phyloP scores from a whole-genome alignment of 2,113 vertebrate species.

The Vimba vimba region DNA sequence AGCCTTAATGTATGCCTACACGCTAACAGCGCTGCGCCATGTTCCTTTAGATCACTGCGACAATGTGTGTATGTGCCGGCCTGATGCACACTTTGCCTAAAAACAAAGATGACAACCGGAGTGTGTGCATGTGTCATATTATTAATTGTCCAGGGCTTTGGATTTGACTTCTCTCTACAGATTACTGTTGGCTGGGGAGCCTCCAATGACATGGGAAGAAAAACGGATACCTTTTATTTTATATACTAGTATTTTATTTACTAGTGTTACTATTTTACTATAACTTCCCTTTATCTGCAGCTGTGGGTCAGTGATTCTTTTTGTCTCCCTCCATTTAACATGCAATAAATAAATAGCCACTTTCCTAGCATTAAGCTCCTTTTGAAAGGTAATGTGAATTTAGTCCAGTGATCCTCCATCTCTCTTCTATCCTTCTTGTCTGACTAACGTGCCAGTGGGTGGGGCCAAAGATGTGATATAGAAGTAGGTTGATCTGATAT shows the following conservation, averaged over 20 bases:
- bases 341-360: not conserved
- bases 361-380: too few relatives aligned
- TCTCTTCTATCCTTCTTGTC: too few relatives aligned
- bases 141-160: not conserved
- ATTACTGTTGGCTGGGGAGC: not conserved
- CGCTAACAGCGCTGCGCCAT: not conserved
- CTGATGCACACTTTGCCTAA: not conserved
- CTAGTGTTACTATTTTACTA: too few relatives aligned
- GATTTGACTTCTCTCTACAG: not conserved
- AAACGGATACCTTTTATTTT: not conserved
- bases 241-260: too few relatives aligned
- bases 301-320: not conserved
- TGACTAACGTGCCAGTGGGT: too few relatives aligned
- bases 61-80: not conserved
- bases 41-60: not conserved
- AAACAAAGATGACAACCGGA: not conserved
- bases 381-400: too few relatives aligned
- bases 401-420: too few relatives aligned
- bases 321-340: not conserved
- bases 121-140: constrained; percentile 27
- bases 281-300: not conserved
- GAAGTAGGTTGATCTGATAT: too few relatives aligned
- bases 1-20: constrained; percentile 24
- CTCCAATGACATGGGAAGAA: not conserved
- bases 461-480: too few relatives aligned